A percentile compares a stretch with the other conserved stretches of the same genome.
Evolutionary conservation across 2,888 invertebrate genomes (phyloP).

Genomic region (Xestia sexstrigata): DNA sequence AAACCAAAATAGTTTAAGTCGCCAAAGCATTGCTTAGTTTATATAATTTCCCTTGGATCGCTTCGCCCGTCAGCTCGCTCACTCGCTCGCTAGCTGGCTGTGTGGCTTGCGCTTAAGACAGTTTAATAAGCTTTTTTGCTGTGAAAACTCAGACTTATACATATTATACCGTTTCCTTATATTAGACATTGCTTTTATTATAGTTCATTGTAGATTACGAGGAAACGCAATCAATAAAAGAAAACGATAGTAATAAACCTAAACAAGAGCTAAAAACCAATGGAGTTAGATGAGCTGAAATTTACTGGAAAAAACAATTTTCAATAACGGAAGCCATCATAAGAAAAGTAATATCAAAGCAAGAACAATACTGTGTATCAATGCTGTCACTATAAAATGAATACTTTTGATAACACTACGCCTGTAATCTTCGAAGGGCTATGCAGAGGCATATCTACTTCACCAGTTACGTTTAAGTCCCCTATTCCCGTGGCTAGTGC

Average conservation of each 20-base stretch:
- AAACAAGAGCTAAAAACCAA: background rate
- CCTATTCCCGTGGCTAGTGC: too few relatives aligned
- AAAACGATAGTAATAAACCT: background rate
- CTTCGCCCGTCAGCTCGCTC: too few relatives aligned
- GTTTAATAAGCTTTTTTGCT: constrained; percentile 82
- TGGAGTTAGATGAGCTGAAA: constrained; percentile 2
- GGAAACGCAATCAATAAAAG: constrained; percentile 4
- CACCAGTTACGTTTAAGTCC: background rate
- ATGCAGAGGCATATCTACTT: background rate
- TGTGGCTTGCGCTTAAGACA: constrained; percentile 58
- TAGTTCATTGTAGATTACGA: background rate
- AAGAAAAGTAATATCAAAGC: background rate
- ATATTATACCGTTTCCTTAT: background rate
- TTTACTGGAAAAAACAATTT: constrained; percentile 4
- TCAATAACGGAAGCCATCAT: background rate
- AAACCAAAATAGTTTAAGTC: too few relatives aligned
- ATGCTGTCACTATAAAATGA: background rate
- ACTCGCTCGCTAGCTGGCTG: too few relatives aligned
- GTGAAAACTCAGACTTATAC: constrained; percentile 75
- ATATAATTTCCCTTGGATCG: too few relatives aligned
- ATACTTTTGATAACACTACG: background rate
- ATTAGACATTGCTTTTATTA: background rate
- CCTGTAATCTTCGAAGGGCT: background rate
- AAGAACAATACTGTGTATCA: background rate
- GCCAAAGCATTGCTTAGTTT: too few relatives aligned